Evolutionary conservation across 2,888 invertebrate genomes (phyloP).

Genomic region (Agonum fuliginosum): DNA sequence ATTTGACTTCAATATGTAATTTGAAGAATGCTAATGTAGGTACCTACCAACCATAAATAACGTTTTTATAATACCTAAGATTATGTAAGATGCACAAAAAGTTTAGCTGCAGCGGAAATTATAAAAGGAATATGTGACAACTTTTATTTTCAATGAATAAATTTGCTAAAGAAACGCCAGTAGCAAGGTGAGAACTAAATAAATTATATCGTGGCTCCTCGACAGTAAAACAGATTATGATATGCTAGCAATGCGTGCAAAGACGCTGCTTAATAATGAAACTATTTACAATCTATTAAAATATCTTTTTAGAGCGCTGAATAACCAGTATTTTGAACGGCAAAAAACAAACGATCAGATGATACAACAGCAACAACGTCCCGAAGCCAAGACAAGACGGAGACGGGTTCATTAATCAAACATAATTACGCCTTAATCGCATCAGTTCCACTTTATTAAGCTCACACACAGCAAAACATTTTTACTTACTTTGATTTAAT

Average conservation of each 20-base stretch:
- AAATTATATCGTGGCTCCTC: background rate
- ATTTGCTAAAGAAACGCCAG: conserved; percentile 5
- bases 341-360: conserved; percentile 2
- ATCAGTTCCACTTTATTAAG: conserved; percentile 58
- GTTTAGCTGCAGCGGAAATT: background rate
- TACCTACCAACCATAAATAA: no score
- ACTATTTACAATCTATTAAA: conserved; percentile 35
- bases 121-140: background rate
- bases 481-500: conserved; percentile 48
- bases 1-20: no score
- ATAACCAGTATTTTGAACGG: conserved; percentile 16
- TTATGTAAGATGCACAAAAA: no score
- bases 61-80: no score
- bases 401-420: conserved; percentile 56
- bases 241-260: conserved; percentile 7
- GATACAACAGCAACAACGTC: conserved; percentile 21
- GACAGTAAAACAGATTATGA: background rate
- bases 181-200: conserved; percentile 5
- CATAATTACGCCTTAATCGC: conserved; percentile 53
- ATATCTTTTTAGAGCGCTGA: background rate
- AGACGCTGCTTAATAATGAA: conserved; percentile 1
- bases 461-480: conserved; percentile 51
- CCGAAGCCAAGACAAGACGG: conserved; percentile 2
- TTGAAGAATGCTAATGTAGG: no score
- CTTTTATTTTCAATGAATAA: background rate